Conservation (phyloP, 2,888 invertebrate species). For the Lycia hirtaria region DNA sequence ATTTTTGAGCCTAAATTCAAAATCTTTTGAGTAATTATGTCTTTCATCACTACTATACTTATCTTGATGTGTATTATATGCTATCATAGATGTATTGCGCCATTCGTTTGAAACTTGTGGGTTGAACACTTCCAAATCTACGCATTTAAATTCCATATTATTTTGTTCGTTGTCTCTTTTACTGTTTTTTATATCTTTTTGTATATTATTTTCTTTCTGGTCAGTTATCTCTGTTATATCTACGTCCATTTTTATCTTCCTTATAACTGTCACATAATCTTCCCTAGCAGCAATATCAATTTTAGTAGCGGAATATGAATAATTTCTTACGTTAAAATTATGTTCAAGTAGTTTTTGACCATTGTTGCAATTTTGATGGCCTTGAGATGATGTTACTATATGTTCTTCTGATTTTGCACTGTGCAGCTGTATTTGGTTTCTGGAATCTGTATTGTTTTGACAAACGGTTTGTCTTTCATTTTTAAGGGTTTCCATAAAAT, state of each 20-base stretch:
- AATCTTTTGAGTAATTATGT: no score
- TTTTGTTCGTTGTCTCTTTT: background rate
- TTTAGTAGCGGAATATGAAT: slow-evolving; percentile 56
- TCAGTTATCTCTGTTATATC: slow-evolving; percentile 63
- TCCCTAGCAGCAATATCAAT: slow-evolving; percentile 55
- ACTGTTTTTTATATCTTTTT: background rate
- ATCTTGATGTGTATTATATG: background rate
- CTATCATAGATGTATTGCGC: background rate
- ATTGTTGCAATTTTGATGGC: background rate
- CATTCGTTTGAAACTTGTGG: background rate
- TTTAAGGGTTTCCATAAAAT: background rate
- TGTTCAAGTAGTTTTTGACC: slow-evolving; percentile 3
- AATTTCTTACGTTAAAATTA: slow-evolving; percentile 49
- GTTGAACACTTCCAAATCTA: background rate
- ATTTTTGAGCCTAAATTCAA: no score
- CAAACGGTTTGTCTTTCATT: background rate
- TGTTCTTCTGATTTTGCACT: background rate
- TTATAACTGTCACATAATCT: slow-evolving; percentile 55
- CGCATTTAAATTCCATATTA: background rate
- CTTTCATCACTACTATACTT: background rate
- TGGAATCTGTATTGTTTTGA: background rate
- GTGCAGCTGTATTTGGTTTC: background rate
- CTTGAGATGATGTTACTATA: background rate
- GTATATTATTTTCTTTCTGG: slow-evolving; percentile 6
- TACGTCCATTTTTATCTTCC: slow-evolving; percentile 65